phyloP scores from a whole-genome alignment of 2,888 invertebrate genomes.

The Drosophila seclusa region DNA sequence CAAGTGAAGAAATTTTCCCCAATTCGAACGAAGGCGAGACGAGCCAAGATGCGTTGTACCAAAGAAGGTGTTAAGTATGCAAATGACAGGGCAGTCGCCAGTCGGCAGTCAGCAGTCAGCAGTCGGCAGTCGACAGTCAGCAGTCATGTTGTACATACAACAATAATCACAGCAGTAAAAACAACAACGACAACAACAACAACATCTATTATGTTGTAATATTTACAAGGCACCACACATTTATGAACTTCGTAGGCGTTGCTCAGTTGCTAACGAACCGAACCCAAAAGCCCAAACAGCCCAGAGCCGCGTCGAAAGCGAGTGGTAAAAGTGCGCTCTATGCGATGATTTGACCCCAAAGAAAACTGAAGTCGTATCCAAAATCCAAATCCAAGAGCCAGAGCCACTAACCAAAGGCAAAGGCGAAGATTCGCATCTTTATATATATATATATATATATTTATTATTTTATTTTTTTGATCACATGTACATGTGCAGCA shows the following conservation, averaged over 20 bases:
- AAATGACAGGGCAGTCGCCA: slow-evolving; percentile 71
- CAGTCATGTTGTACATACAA: slow-evolving; percentile 25
- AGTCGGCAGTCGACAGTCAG: slow-evolving; percentile 28
- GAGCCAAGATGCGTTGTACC: slow-evolving; percentile 8
- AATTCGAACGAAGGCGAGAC: slow-evolving; percentile 5
- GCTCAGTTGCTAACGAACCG: slow-evolving; percentile 14
- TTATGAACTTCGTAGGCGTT: slow-evolving; percentile 48
- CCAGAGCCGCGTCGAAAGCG: slow-evolving; percentile 52
- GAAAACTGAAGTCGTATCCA: slow-evolving; percentile 66
- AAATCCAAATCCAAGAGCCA: slow-evolving; percentile 57
- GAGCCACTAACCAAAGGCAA: slow-evolving; percentile 38
- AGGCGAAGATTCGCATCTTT: slow-evolving; percentile 78
- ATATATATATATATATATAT: background rate
- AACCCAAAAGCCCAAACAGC: slow-evolving; percentile 17
- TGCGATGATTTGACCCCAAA: slow-evolving; percentile 74
- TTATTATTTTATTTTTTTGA: slow-evolving; percentile 42
- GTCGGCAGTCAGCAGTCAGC: slow-evolving; percentile 37
- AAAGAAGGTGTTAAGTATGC: slow-evolving; percentile 77
- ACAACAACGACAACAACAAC: slow-evolving; percentile 24
- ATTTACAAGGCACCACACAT: slow-evolving; percentile 58
- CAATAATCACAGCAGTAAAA: slow-evolving; percentile 11
- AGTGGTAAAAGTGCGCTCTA: slow-evolving; percentile 70
- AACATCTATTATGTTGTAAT: slow-evolving; percentile 68
- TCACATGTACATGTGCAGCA: slow-evolving; percentile 75
- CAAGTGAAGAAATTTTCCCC: slow-evolving; percentile 63